These are phyloP conservation scores for Pollenia amentaria DNA, from an alignment of 2,888 invertebrate genomes.

Conservation along the genomic window DNA sequence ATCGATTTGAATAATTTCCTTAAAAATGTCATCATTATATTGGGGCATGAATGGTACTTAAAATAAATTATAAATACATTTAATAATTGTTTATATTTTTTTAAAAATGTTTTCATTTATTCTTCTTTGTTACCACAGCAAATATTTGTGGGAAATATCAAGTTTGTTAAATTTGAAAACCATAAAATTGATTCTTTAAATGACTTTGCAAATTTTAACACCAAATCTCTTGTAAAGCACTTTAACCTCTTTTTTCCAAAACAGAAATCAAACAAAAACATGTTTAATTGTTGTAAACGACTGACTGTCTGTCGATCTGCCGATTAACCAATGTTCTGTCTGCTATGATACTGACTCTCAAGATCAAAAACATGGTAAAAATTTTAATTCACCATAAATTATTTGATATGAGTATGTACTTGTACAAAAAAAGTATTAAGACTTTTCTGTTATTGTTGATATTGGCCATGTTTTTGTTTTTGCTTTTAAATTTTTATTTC, in stretches of 20 bases:
- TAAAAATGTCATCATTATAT: too few relatives aligned
- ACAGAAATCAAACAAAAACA: constrained; percentile 27
- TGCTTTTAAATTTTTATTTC: background rate
- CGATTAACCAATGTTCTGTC: constrained; percentile 42
- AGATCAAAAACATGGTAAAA: constrained; percentile 71
- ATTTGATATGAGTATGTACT: constrained; percentile 7
- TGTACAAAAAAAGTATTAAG: constrained; percentile 43
- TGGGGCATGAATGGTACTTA: too few relatives aligned
- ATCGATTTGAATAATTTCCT: too few relatives aligned
- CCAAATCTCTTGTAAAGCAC: constrained; percentile 46
- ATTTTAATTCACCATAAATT: constrained; percentile 53
- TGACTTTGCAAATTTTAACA: constrained; percentile 38
- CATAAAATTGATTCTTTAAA: constrained; percentile 28
- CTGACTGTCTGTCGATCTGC: background rate
- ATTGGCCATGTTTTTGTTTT: background rate
- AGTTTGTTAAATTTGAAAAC: constrained; percentile 7
- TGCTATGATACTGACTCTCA: constrained; percentile 50
- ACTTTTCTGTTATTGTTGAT: constrained; percentile 48
- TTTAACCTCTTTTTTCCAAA: constrained; percentile 59
- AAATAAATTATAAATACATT: too few relatives aligned
- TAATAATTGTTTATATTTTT: too few relatives aligned
- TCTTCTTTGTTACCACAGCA: background rate
- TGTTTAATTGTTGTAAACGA: constrained; percentile 1
- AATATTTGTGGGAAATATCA: constrained; percentile 4
- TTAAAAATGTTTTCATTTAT: background rate